Evolutionary conservation across 2,797 vertebrate genomes (phyloP), one percentile per base, ranked within the genome.

Genomic region (Macrochelys suwanniensis): DNA sequence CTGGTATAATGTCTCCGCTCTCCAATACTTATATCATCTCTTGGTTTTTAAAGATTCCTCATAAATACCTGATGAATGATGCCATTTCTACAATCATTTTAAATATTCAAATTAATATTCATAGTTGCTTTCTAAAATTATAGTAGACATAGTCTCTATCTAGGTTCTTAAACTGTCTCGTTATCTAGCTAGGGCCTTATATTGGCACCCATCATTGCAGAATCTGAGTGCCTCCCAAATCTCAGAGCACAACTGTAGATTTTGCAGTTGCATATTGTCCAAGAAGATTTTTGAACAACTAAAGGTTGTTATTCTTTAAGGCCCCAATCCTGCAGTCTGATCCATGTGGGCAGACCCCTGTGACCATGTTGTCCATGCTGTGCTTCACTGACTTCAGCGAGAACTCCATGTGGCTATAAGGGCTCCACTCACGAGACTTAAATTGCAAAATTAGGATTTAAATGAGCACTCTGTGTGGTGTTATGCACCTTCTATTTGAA

Each of bases 81-180:
- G 84, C 33, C 56, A 90, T 82, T 93, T 97, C 89, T 92, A 90
- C 47, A 82, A 74, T 86, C 5, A 93, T 85, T 92, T 90, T 78
- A 87, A 89, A 79, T 89, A 86, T 86, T 85, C 79, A 89, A 86
- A 61, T 89, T 87, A 89, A 96, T 77, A 91, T 84, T 74, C 59
- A 19, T 81, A 88, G 91, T 57, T 94, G 88, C 91, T 96, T 93
- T 91, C 93, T 95, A 97, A 95, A 97, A 94, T 92, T 95, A 88
- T 0, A 5, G n/a, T 71, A 89, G 90, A 94, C 83, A 76, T 4
- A 79, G 86, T 93, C 84, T 88, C 80, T 89, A 82, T 84, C 94
- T 95, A 87, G 53, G 45, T 86, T 97, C 94, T 87, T 79, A 50
- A 93, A 89, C 47, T 0, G 57, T 85, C 93, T 94, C 91, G 59